Percentiles rank a stretch among this genome's conserved stretches.
These are phyloP conservation scores for Acarapis woodi DNA, from an alignment of 1,140 invertebrate genomes.

Conservation along the genomic window DNA sequence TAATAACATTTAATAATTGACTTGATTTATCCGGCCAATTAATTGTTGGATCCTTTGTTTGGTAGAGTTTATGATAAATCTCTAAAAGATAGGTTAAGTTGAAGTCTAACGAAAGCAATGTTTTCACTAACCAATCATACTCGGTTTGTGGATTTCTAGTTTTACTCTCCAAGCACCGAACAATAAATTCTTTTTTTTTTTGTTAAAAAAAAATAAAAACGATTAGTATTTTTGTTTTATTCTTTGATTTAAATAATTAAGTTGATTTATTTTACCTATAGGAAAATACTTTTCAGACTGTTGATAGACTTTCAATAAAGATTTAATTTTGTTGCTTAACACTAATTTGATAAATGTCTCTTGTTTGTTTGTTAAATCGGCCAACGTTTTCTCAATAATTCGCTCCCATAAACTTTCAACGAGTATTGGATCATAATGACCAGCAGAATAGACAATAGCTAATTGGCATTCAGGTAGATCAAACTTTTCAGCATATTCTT, in stretches of 20 bases:
- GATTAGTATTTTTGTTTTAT: background rate
- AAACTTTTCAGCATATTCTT: conserved; percentile 23
- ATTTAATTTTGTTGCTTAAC: conserved; percentile 19
- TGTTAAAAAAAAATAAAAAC: conserved; percentile 12
- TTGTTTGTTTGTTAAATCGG: background rate
- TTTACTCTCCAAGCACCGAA: conserved; percentile 19
- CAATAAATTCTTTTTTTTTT: conserved; percentile 22
- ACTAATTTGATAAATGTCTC: conserved; percentile 15
- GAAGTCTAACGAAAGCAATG: conserved; percentile 19
- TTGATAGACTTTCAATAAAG: conserved; percentile 20
- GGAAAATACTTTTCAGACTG: conserved; percentile 24
- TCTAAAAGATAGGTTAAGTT: conserved; percentile 18
- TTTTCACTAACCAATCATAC: conserved; percentile 18
- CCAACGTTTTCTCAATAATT: conserved; percentile 21
- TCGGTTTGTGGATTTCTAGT: conserved; percentile 15
- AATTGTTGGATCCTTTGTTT: conserved; percentile 18
- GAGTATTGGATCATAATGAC: conserved; percentile 21
- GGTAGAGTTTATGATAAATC: conserved; percentile 21
- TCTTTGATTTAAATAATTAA: background rate
- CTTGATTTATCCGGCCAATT: conserved; percentile 15
- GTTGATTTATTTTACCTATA: conserved; percentile 17
- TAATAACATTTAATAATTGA: conserved; percentile 17
- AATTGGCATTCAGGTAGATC: conserved; percentile 23
- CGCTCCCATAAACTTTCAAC: conserved; percentile 24
- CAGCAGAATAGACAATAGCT: conserved; percentile 24